Conservation (phyloP, 2,797 vertebrate genomes). For the Phaenicophaeus curvirostris region DNA sequence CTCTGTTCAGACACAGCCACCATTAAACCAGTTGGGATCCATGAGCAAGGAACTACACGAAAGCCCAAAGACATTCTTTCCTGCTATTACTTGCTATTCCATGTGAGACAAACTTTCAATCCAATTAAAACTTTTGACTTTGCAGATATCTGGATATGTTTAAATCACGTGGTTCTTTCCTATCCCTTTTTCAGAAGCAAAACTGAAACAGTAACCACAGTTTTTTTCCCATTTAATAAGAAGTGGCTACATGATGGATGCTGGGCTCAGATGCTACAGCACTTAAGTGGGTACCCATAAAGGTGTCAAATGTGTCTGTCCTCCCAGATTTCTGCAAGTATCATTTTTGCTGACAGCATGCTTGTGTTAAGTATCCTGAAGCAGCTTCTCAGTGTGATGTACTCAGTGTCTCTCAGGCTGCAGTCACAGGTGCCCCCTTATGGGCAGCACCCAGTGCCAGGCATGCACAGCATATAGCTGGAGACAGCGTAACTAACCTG, state of each 20-base stretch:
- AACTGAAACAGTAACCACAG: rapidly evolving
- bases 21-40: background rate
- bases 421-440: background rate
- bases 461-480: rapidly evolving
- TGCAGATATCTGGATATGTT: background rate
- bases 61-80: background rate
- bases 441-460: rapidly evolving
- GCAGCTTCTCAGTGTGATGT: rapidly evolving
- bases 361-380: rapidly evolving
- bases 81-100: background rate
- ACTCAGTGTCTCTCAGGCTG: background rate
- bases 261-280: background rate
- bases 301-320: rapidly evolving
- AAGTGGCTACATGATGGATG: rapidly evolving
- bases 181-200: background rate
- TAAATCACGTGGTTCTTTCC: background rate
- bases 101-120: background rate
- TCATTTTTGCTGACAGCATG: rapidly evolving
- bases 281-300: rapidly evolving
- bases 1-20: background rate
- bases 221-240: background rate
- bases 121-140: background rate
- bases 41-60: background rate
- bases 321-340: background rate
- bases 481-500: rapidly evolving